Base-by-base conservation (phyloP, 1,140 invertebrate species). In the Calliphora vicina region DNA sequence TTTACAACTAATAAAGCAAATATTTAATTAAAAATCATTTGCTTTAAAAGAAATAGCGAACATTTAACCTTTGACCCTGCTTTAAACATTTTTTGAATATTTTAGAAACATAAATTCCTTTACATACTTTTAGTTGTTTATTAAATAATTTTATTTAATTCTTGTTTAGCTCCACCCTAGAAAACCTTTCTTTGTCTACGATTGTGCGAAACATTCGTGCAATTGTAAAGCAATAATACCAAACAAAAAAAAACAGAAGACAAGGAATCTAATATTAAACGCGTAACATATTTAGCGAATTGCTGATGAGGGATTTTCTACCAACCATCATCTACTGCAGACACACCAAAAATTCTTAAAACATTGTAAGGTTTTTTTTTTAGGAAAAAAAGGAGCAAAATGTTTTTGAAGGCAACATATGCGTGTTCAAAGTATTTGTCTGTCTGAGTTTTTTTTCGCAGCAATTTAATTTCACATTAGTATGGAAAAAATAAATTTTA, bases 401-500 rank as follows among this genome's bases (percentile, higher is more conserved):
- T 0, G 1, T n/a, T 17, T 17, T 17, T 17, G 17, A 15, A 23
- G 20, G 1, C 23, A 67, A 12, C 61, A 67, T 25, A 67, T 67
- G 61, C 20, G 61, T 67, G n/a, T 57, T 23, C 8, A 4, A 57
- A n/a, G n/a, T 67, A 23, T 23, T 23, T 23, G 20, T 23, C 61
- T 8, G 23, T 67, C 20, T 67, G 57, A n/a, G 1, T n/a, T 57
- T 57, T 57, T 57, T 57, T 57, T 17, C 15, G n/a, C 3, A 67
- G 61, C n/a, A 67, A 67, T 67, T 67, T 67, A 67, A 67, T 67
- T 67, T 67, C 20, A 67, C 61, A 67, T 67, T 67, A 25, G 61
- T 23, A 10, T 0, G n/a, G 50, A 57, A 57, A 25, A 10, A 67
- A 20, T 5, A 67, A 20, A 67, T 67, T 67, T 67, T 67, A 67